Percentiles rank a stretch among this genome's conserved stretches.
phyloP scores from a whole-genome alignment of 1,140 invertebrate genomes.

The Aphelinus atriplicis region DNA sequence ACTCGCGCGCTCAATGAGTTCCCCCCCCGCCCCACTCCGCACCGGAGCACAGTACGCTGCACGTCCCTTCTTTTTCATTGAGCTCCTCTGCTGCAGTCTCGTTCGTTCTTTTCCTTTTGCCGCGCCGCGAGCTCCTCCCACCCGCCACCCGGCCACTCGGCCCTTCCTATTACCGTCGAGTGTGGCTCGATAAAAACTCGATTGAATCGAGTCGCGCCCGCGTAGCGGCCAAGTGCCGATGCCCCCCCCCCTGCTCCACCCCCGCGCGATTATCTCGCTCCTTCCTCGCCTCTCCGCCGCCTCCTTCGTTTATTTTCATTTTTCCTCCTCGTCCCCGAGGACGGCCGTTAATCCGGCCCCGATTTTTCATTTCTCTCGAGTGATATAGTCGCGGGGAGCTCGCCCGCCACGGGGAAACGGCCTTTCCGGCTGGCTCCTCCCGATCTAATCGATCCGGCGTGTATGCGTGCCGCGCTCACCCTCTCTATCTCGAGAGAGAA shows the following conservation, averaged over 20 bases:
- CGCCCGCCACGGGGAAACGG: not conserved
- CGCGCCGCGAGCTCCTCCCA: not conserved
- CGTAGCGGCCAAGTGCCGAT: not conserved
- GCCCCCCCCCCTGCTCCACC: not conserved
- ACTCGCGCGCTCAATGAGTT: conserved; percentile 20
- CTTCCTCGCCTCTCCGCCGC: not conserved
- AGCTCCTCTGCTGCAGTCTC: not conserved
- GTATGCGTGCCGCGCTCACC: no score
- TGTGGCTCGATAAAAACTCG: conserved; percentile 33
- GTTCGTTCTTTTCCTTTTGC: not conserved
- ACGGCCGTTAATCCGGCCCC: conserved; percentile 8
- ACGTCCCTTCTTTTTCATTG: conserved; percentile 12
- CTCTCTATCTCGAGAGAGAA: not conserved
- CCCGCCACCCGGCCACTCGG: not conserved
- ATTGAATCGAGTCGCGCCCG: conserved; percentile 23
- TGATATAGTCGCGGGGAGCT: not conserved
- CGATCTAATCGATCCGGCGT: no score
- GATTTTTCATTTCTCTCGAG: conserved; percentile 30
- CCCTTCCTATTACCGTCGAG: conserved; percentile 27
- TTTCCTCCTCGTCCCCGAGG: not conserved
- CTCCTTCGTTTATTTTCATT: not conserved
- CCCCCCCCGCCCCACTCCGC: not conserved
- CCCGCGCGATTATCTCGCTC: not conserved
- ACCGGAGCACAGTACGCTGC: not conserved
- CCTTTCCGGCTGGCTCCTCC: no score